Base-by-base conservation (phyloP, 2,888 invertebrate genomes). In the Leptinotarsa tumamoca region DNA sequence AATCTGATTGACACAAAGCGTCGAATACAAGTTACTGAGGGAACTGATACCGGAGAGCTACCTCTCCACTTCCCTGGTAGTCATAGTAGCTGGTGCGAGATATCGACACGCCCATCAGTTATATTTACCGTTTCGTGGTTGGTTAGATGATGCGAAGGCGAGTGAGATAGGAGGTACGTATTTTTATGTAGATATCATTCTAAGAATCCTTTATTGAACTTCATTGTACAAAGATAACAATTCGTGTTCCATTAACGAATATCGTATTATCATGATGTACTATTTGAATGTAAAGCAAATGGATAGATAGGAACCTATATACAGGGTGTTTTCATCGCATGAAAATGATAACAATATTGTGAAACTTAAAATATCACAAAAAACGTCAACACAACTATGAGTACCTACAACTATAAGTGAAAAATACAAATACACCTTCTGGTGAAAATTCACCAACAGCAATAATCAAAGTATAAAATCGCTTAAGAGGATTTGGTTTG, bases 1-100 rank as follows among this genome's bases (percentile, higher is more conserved):
- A 49, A 61, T 51, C 63, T 63, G 63, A 63, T 63, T 63, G 63
- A 63, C 63, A 63, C 63, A 33, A 63, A n/a, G 50, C 43, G 69
- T 72, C 75, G 54, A 27, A 61, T 49, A 69, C 73, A 70, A 69
- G 49, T 69, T 33, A 69, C 73, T 52, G 61, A 10, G 52, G 52
- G 13, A 21, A 58, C 63, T 63, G 63, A 63, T 63, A 73, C 73
- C 61, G 10, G 70, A 33, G 23, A 18, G 70, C 73, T 73, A 73
- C 73, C 73, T 69, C 51, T 61, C 61, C 68, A 61, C 68, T 73
- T 58, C 73, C 63, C 58, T 58, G 73, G 73, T 70, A 73, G 73
- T 73, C 56, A 50, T 69, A 73, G 73, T 73, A 73, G 72, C 72
- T 21, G 67, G 63, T 63, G 27, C 15, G 63, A n/a, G 63, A 63